phyloP scores from a whole-genome alignment of 2,888 invertebrate species.

The Tortricodes alternella region DNA sequence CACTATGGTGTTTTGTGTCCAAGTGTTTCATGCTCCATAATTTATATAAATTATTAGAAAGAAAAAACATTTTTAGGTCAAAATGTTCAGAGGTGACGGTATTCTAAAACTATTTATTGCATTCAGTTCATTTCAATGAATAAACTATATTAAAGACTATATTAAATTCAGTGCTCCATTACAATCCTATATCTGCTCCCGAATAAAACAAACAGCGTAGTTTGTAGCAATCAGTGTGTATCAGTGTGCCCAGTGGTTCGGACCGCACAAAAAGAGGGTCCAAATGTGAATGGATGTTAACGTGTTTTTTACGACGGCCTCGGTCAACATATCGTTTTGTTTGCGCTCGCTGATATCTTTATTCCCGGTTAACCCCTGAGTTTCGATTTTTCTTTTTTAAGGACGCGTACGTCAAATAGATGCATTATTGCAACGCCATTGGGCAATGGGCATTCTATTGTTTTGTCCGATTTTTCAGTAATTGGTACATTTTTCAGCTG shows the following conservation, averaged over 20 bases:
- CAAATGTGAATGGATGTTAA: constrained; percentile 82
- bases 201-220: constrained; percentile 52
- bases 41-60: too few species aligned
- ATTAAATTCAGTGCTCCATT: constrained; percentile 5
- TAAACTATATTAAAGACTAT: too few species aligned
- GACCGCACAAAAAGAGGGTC: constrained; percentile 72
- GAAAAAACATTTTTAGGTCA: too few species aligned
- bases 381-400: constrained; percentile 52
- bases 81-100: too few species aligned
- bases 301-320: constrained; percentile 79
- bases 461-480: too few species aligned
- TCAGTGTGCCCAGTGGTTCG: constrained; percentile 71
- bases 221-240: constrained; percentile 70
- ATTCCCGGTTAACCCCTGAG: constrained; percentile 64
- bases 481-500: neutral
- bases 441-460: neutral
- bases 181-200: constrained; percentile 7
- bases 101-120: too few species aligned
- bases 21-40: too few species aligned
- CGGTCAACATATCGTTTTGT: constrained; percentile 79
- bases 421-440: constrained; percentile 4
- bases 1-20: too few species aligned
- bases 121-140: too few species aligned
- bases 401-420: constrained; percentile 25
- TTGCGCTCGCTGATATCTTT: constrained; percentile 77